phyloP scores from a whole-genome alignment of 2,888 invertebrate species.

The Nemapogon koenigi region DNA sequence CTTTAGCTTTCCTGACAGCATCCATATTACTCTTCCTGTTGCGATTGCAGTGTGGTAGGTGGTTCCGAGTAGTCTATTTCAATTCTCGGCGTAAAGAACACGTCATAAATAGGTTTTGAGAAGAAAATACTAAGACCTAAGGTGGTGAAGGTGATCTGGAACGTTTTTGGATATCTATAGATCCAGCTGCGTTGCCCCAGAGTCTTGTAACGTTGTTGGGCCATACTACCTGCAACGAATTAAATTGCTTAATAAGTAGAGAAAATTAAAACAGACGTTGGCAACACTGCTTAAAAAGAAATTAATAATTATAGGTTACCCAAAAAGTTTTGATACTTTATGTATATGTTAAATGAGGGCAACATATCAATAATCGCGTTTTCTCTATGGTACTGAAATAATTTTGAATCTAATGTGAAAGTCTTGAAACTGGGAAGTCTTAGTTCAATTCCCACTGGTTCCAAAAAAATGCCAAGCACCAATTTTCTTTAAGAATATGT shows the following conservation, averaged over 20 bases:
- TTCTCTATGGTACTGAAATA: no score
- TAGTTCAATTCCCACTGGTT: no score
- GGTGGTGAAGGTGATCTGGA: slow-evolving; percentile 60
- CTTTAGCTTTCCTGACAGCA: slow-evolving; percentile 77
- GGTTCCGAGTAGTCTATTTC: slow-evolving; percentile 33
- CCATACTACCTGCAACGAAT: slow-evolving; percentile 40
- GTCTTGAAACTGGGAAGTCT: no score
- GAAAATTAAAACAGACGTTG: no score
- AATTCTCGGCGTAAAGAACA: slow-evolving; percentile 47
- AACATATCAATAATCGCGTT: no score
- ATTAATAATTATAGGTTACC: no score
- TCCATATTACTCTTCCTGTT: slow-evolving; percentile 65
- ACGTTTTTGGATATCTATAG: slow-evolving; percentile 65
- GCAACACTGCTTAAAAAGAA: no score
- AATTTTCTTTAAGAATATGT: no score
- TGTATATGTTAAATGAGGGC: no score
- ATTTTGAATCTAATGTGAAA: no score
- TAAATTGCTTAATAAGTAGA: not conserved
- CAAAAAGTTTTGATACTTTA: no score
- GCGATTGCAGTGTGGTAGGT: slow-evolving; percentile 24
- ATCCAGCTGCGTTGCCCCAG: slow-evolving; percentile 67
- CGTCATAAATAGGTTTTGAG: slow-evolving; percentile 76
- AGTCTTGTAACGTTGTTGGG: slow-evolving; percentile 37
- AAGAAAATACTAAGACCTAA: slow-evolving; percentile 66
- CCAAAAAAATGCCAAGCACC: no score